phyloP scores from a whole-genome alignment of 2,888 invertebrate species.

The Tetranychus piercei region DNA sequence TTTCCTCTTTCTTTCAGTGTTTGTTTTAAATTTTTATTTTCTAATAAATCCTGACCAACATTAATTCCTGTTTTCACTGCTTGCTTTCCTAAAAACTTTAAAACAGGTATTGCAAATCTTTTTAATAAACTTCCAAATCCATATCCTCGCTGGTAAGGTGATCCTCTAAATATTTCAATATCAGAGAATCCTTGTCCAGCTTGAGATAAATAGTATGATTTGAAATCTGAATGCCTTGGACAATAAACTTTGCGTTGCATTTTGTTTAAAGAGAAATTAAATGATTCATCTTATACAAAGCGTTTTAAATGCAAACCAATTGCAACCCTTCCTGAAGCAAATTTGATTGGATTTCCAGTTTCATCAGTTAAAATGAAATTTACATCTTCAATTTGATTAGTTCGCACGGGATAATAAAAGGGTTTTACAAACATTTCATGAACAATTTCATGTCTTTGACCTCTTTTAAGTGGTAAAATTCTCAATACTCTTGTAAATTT shows the following conservation, averaged over 20 bases:
- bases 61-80: not conserved
- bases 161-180: not conserved
- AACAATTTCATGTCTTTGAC: too few relatives aligned
- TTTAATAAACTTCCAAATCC: conserved; percentile 3
- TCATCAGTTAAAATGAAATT: not conserved
- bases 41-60: not conserved
- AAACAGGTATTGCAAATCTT: not conserved
- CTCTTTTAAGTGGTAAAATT: too few relatives aligned
- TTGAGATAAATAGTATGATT: too few relatives aligned
- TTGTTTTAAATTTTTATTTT: not conserved
- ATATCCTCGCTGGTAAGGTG: conserved; percentile 10
- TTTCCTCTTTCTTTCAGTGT: not conserved
- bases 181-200: not conserved
- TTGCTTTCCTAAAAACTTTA: not conserved
- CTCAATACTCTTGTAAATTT: too few relatives aligned
- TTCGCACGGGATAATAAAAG: too few relatives aligned
- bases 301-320: not conserved
- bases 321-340: not conserved
- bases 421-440: too few relatives aligned
- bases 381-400: too few relatives aligned
- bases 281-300: too few relatives aligned
- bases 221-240: too few relatives aligned
- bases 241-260: too few relatives aligned
- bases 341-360: not conserved
- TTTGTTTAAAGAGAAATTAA: too few relatives aligned